phyloP scores from a whole-genome alignment of 2,888 invertebrate genomes.

The Gastracanthus pulcherrimus region DNA sequence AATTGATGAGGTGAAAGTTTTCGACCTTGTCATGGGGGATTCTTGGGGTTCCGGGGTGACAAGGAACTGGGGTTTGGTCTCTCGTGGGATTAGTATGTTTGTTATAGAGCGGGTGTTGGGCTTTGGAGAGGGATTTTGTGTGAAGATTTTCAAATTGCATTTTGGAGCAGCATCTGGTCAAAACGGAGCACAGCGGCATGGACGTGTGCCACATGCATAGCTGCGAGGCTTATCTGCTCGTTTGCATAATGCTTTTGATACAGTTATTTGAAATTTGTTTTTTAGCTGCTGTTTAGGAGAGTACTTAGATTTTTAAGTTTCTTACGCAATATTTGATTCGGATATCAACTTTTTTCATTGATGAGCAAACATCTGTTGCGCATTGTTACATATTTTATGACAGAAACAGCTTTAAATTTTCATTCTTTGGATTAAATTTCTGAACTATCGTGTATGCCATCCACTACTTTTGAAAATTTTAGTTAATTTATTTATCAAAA shows the following conservation, averaged over 20 bases:
- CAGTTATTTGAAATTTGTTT: neutral
- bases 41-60: neutral
- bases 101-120: neutral
- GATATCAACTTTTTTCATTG: constrained; percentile 9
- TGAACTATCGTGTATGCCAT: neutral
- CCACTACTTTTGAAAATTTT: neutral
- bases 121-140: neutral
- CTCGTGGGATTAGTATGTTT: neutral
- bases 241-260: neutral
- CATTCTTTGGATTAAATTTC: neutral
- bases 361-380: constrained; percentile 23
- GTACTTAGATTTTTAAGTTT: neutral
- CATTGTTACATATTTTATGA: neutral
- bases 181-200: neutral
- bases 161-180: neutral
- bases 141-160: neutral
- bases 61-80: neutral
- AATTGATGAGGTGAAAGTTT: no score
- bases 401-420: neutral
- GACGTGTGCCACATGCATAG: constrained; percentile 26
- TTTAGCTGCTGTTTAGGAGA: neutral
- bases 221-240: neutral
- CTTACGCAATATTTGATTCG: neutral
- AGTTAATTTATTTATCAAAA: neutral
- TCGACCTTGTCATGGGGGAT: neutral